These are phyloP conservation scores for Dryas iulia DNA, from an alignment of 1,140 invertebrate genomes.

Conservation along the genomic window DNA sequence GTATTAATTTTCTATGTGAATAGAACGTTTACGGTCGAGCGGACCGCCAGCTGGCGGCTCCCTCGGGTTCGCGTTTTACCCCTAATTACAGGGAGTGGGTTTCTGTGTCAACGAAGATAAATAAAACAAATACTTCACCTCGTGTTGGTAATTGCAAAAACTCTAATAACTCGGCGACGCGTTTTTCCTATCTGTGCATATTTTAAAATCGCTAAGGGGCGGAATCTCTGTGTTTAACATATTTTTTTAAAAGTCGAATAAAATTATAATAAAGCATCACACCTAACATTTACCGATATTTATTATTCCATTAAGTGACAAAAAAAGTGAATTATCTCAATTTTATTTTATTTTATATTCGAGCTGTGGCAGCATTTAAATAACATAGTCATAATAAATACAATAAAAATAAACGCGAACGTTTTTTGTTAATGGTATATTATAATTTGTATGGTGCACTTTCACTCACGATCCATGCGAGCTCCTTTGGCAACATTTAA, in stretches of 20 bases:
- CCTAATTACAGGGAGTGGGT: slow-evolving; percentile 59
- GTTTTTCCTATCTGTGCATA: neutral
- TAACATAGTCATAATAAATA: neutral
- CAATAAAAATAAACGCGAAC: neutral
- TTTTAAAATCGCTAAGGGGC: neutral
- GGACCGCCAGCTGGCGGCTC: slow-evolving; percentile 50
- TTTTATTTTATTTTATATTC: no score
- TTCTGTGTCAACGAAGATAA: slow-evolving; percentile 57
- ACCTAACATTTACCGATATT: neutral
- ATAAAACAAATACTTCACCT: slow-evolving; percentile 16
- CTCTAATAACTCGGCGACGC: neutral
- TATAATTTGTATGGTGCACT: slow-evolving; percentile 26
- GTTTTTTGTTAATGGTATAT: neutral
- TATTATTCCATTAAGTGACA: neutral
- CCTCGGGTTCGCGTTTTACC: slow-evolving; percentile 48
- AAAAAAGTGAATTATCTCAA: neutral
- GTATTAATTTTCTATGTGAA: slow-evolving; percentile 48
- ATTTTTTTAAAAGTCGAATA: neutral
- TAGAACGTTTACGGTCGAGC: slow-evolving; percentile 45
- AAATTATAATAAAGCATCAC: neutral
- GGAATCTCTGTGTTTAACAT: neutral
- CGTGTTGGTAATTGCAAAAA: slow-evolving; percentile 13
- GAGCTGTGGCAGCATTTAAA: neutral
- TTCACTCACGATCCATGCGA: slow-evolving; percentile 49
- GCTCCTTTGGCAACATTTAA: slow-evolving; percentile 53